Evolutionary conservation across 2,113 vertebrate species (phyloP).

Genomic region (Pantherophis guttatus): DNA sequence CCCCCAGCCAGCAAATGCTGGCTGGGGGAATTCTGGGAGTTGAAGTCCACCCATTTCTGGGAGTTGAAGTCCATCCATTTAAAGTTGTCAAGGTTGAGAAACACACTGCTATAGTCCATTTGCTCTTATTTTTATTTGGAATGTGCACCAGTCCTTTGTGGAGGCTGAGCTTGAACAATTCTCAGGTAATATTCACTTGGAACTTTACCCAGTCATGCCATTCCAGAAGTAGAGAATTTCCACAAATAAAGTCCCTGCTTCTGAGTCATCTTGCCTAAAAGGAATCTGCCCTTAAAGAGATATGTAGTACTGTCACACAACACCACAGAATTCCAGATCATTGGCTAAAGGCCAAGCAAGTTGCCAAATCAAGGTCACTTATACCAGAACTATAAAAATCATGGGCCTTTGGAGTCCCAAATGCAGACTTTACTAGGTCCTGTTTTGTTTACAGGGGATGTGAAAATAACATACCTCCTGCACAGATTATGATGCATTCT

Average conservation of each 20-base stretch:
- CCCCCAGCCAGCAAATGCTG: no score
- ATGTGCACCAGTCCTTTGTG: neutral
- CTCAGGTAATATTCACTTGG: neutral
- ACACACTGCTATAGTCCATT: neutral
- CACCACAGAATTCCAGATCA: neutral
- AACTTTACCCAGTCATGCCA: neutral
- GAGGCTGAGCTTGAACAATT: neutral
- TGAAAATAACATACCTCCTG: neutral
- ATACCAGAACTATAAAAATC: neutral
- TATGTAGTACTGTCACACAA: neutral
- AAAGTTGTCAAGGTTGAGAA: no score
- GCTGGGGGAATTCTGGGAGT: no score
- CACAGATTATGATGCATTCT: neutral
- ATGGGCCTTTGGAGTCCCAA: neutral
- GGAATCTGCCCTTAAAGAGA: neutral
- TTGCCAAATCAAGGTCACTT: neutral
- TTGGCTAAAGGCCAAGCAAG: neutral
- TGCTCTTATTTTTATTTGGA: neutral
- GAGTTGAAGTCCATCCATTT: no score
- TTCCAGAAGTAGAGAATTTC: neutral
- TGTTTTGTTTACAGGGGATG: neutral
- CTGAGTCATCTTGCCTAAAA: neutral
- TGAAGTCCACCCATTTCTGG: no score
- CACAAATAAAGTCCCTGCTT: constrained; percentile 1
- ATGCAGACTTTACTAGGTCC: no score